Base-by-base conservation (phyloP, 2,797 vertebrate genomes). In the Melanogrammus aeglefinus region DNA sequence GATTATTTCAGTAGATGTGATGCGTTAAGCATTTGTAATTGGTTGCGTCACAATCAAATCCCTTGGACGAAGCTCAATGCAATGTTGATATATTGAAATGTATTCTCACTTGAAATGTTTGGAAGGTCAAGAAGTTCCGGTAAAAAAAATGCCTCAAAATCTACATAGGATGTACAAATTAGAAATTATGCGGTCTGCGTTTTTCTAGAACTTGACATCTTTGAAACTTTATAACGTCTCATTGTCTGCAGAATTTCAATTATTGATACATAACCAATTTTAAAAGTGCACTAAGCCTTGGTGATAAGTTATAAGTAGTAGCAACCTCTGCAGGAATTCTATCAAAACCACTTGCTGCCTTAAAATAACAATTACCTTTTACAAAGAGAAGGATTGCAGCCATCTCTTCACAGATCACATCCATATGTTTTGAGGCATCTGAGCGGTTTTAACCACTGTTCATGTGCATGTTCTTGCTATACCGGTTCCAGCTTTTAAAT, bases 261-360 rank as follows among this genome's bases (percentile, higher is more conserved):
- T 18, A 73, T 33, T 35, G 12, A 24, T 12, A 63, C 57, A 21
- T 21, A 9, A 63, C 57, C 57, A 63, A n/a, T 63, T n/a, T 57
- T 21, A 57, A n/a, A 66, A 69, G 63, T 69, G 63, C 63, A 69
- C 63, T 57, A 66, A 66, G n/a, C 57, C 7, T 69, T 69, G 63
- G 63, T 69, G 27, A 27, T 69, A 12, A 27, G 57, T 63, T 63
- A 51, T 13, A 57, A 18, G 47, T 24, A 63, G 63, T 10, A 12
- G 27, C 63, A 24, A 69, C 7, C n/a, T 69, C 63, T 69, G 14
- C 78, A 75, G 63, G 63, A 73, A 76, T 78, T 85, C 33, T 63
- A 72, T 88, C 79, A 33, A 47, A 57, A 84, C 80, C 87, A 88
- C 83, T 63, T 29, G 81, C 77, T 86, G 89, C 89, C 90, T 91